These are phyloP conservation scores for Phenacoccus solenopsis DNA, from an alignment of 1,140 invertebrate genomes.

Conservation along the genomic window DNA sequence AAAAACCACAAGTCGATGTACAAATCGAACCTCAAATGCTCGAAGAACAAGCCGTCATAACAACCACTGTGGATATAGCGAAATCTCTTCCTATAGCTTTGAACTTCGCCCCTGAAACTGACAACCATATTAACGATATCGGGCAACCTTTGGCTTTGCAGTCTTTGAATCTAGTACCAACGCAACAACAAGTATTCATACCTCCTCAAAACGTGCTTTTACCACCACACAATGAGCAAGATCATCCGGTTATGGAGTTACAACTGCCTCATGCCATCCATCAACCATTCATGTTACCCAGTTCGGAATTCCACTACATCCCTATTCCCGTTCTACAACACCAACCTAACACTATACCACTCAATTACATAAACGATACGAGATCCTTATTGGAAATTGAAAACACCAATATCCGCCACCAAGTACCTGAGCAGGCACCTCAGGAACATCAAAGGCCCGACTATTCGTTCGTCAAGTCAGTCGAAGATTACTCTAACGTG, in stretches of 20 bases:
- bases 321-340: neutral
- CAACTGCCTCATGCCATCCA: neutral
- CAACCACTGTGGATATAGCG: neutral
- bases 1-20: neutral
- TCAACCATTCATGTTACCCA: neutral
- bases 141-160: too few relatives aligned
- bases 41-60: slow-evolving; percentile 5
- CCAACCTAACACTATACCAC: neutral
- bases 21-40: neutral
- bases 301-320: neutral
- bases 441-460: neutral
- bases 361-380: neutral
- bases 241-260: neutral
- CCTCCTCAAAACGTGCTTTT: neutral
- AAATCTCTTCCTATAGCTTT: neutral
- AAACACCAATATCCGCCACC: neutral
- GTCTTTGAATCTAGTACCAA: neutral
- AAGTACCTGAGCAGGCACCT: neutral
- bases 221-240: neutral
- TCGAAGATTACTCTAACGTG: neutral
- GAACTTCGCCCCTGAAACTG: neutral
- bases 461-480: neutral
- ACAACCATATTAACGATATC: neutral
- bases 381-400: neutral
- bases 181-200: neutral